These are phyloP conservation scores for Drosophila stalkeri DNA, from an alignment of 2,888 invertebrate species.

Conservation along the genomic window DNA sequence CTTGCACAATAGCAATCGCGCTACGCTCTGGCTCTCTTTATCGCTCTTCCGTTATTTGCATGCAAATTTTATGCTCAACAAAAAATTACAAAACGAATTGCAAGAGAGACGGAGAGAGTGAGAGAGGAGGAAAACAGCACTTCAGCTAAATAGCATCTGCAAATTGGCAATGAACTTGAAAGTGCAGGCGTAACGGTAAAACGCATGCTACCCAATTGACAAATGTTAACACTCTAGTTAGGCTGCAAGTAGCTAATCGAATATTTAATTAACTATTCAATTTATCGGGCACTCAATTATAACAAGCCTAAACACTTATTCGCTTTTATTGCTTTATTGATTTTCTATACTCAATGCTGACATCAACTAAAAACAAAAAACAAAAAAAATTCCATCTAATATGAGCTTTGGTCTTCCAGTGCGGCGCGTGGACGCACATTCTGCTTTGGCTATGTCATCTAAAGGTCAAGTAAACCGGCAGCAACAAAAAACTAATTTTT, in stretches of 20 bases:
- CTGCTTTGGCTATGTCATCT: conserved; percentile 64
- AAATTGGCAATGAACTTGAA: conserved; percentile 74
- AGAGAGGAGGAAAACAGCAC: background rate
- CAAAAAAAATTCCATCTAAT: conserved; percentile 1
- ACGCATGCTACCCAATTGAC: conserved; percentile 8
- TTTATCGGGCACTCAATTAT: conserved; percentile 4
- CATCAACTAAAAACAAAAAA: conserved; percentile 28
- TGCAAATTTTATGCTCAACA: conserved; percentile 26
- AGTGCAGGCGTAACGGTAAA: conserved; percentile 12
- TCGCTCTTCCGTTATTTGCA: conserved; percentile 27
- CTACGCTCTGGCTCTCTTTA: background rate
- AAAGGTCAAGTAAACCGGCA: conserved; percentile 65
- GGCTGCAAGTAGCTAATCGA: background rate
- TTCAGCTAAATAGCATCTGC: conserved; percentile 30
- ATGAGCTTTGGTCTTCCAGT: conserved; percentile 69
- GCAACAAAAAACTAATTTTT: background rate
- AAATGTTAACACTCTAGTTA: conserved; percentile 4
- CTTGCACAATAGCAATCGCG: background rate
- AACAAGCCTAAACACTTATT: background rate
- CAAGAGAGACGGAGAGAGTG: background rate
- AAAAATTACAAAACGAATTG: conserved; percentile 20
- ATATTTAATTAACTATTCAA: conserved; percentile 10
- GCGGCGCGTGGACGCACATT: conserved; percentile 39
- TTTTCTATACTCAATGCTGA: conserved; percentile 34
- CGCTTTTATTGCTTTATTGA: conserved; percentile 39